These are phyloP conservation scores for Aphaenogaster rudis DNA, from an alignment of 1,140 invertebrate genomes.

Conservation along the genomic window DNA sequence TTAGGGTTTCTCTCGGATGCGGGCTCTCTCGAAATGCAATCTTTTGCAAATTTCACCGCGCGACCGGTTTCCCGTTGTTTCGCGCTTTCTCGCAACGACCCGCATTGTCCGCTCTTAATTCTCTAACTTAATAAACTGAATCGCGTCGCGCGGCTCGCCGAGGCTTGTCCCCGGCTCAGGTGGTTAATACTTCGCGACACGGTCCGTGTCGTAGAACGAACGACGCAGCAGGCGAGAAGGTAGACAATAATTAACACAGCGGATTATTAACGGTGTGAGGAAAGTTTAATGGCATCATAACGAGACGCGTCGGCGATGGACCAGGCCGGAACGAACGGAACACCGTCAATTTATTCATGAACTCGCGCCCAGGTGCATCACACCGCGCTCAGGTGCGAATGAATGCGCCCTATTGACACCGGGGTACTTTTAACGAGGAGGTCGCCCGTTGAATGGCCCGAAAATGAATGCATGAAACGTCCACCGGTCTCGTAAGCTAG, in stretches of 20 bases:
- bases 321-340: not conserved
- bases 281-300: conserved; percentile 51
- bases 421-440: conserved; percentile 27
- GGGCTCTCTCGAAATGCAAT: conserved; percentile 7
- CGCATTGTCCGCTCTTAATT: conserved; percentile 34
- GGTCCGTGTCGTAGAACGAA: not conserved
- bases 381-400: conserved; percentile 60
- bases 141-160: not conserved
- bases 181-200: conserved; percentile 9
- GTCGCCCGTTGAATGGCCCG: conserved; percentile 33
- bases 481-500: not conserved
- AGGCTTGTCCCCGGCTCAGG: not conserved
- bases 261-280: conserved; percentile 39
- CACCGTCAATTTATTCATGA: conserved; percentile 62
- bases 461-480: conserved; percentile 40
- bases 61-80: not conserved
- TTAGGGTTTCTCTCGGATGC: not conserved
- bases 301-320: not conserved
- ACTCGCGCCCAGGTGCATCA: not conserved
- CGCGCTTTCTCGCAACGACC: not conserved
- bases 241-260: conserved; percentile 40
- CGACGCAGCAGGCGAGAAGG: not conserved
- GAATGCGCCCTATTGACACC: conserved; percentile 66
- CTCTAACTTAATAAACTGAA: conserved; percentile 20
- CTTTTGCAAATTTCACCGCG: conserved; percentile 6